Conservation (phyloP, 2,113 vertebrate genomes). For the Odocoileus hemionus region DNA sequence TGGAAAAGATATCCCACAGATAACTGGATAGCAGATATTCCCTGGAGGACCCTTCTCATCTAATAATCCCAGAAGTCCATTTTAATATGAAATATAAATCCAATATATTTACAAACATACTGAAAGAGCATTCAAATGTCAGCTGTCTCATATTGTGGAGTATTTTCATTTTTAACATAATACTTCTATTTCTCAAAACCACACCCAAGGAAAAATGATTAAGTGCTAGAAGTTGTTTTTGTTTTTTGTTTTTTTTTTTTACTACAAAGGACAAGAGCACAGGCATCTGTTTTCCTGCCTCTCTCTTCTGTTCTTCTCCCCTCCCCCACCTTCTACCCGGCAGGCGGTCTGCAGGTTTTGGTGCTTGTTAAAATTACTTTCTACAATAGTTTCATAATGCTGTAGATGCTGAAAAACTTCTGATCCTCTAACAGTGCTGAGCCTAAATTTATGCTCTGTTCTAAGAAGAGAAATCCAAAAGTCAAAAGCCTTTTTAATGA, state of each 20-base stretch:
- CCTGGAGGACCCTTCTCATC: constrained; percentile 9
- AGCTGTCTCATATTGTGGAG: neutral
- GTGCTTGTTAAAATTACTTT: constrained; percentile 49
- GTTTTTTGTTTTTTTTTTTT: neutral
- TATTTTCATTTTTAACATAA: constrained; percentile 31
- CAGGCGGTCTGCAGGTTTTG: constrained; percentile 34
- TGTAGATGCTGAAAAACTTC: constrained; percentile 36
- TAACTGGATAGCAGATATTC: constrained; percentile 46
- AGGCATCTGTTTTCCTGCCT: constrained; percentile 63
- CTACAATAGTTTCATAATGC: neutral
- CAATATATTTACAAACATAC: constrained; percentile 51
- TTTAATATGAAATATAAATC: constrained; percentile 61
- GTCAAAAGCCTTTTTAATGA: constrained; percentile 50
- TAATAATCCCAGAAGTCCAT: constrained; percentile 49
- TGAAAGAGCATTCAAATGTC: constrained; percentile 30
- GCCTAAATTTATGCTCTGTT: neutral
- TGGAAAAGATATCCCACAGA: constrained; percentile 46
- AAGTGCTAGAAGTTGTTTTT: constrained; percentile 15
- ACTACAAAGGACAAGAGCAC: constrained; percentile 45
- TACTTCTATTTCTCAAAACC: constrained; percentile 46
- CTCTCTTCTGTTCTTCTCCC: constrained; percentile 37
- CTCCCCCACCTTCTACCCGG: constrained; percentile 50
- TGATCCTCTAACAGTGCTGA: neutral
- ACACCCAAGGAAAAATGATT: constrained; percentile 49
- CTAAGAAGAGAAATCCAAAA: constrained; percentile 47